Conservation (phyloP, 2,888 invertebrate genomes). For the Trichacis sp. region DNA sequence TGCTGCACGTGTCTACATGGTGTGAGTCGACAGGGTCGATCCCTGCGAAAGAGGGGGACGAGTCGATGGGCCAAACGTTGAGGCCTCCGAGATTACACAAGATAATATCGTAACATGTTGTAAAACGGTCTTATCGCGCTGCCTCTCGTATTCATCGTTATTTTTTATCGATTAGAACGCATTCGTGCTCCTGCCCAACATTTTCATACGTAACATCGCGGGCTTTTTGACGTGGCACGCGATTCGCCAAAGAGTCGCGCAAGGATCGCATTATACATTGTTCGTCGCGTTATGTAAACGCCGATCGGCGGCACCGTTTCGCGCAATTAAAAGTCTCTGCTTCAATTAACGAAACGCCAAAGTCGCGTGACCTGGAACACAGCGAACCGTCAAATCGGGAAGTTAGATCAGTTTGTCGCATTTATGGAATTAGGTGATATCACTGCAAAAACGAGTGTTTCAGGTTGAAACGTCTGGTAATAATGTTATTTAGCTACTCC, state of each 20-base stretch:
- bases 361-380: no score
- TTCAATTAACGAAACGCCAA: not conserved
- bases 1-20: slow-evolving; percentile 21
- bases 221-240: slow-evolving; percentile 38
- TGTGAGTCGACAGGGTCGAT: slow-evolving; percentile 12
- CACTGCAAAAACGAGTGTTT: no score
- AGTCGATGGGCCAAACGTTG: slow-evolving; percentile 30
- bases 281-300: not conserved
- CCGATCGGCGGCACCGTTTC: slow-evolving; percentile 11
- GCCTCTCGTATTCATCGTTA: slow-evolving; percentile 42
- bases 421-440: no score
- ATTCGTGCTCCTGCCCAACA: slow-evolving; percentile 35
- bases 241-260: slow-evolving; percentile 17
- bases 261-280: not conserved
- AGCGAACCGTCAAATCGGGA: no score
- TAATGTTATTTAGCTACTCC: no score
- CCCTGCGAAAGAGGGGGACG: slow-evolving; percentile 12
- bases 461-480: no score
- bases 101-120: slow-evolving; percentile 55
- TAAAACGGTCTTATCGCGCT: slow-evolving; percentile 50
- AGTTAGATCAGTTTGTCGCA: no score
- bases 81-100: slow-evolving; percentile 49
- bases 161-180: slow-evolving; percentile 38
- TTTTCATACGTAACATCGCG: slow-evolving; percentile 37
- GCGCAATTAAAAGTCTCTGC: slow-evolving; percentile 27